Base-by-base conservation (phyloP, 2,797 vertebrate genomes). In the Dryobates pubescens region DNA sequence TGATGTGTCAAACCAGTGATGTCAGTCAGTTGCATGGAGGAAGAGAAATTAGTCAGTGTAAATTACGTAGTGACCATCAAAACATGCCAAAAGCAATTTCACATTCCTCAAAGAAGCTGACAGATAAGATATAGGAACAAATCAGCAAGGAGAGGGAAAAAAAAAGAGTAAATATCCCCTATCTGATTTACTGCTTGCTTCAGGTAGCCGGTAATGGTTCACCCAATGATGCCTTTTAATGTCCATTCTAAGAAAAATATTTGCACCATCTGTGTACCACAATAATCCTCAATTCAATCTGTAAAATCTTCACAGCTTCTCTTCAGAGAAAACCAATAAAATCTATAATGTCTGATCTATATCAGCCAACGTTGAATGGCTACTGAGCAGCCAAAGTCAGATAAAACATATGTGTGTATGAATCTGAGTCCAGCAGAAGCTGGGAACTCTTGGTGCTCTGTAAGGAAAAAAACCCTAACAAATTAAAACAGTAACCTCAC, bases 1-100 rank as follows among this genome's bases (percentile, higher is more conserved):
- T 87, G 90, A 63, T 90, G 82, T 94, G 90, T 94, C 92, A 95
- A 92, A 47, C 20, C 34, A 81, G 69, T 73, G 70, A 86, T 94
- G 84, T 75, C 89, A 94, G 67, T 86, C 74, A 79, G 43, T 56
- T 78, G 18, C 53, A 64, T 27, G 13, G 53, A 78, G 49, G 70
- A 89, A 67, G 67, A 95, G 65, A 89, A 96, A 93, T 88, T 83
- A 94, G 59, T 77, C 83, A 69, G 29, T 86, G 67, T 73, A 90
- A 93, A 88, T 88, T 86, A 76, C 0, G 1, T 73, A 92, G 86
- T 90, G 90, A 89, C 89, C 89, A 92, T 58, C 41, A 88, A 93
- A 92, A 89, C 15, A 73, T 47, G 15, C 32, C 49, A 51, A 83
- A 87, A 89, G 11, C 34, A 84, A 83, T 64, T 68, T 56, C 76